Evolutionary conservation across 2,888 invertebrate genomes (phyloP).

Genomic region (Agrilus cyanescens): DNA sequence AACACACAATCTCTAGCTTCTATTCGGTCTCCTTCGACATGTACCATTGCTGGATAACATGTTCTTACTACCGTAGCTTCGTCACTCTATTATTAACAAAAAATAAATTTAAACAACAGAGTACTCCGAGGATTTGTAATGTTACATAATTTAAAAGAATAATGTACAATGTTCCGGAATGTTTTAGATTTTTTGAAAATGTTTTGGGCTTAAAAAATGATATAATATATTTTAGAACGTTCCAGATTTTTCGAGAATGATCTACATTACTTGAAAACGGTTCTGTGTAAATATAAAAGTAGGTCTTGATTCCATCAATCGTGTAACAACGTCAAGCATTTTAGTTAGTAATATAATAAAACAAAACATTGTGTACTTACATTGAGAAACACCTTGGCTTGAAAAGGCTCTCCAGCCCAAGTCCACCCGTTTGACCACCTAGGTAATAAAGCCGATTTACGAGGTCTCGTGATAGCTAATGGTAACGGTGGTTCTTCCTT

Average conservation of each 20-base stretch:
- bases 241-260: too few relatives aligned
- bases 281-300: too few relatives aligned
- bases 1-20: slow-evolving; percentile 84
- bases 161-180: too few relatives aligned
- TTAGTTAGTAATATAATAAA: background rate
- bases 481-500: slow-evolving; percentile 19
- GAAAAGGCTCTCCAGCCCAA: slow-evolving; percentile 76
- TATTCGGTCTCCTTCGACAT: slow-evolving; percentile 78
- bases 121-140: too few relatives aligned
- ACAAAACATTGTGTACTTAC: slow-evolving; percentile 44
- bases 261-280: too few relatives aligned
- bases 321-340: too few relatives aligned
- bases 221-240: too few relatives aligned
- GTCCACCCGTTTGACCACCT: slow-evolving; percentile 89
- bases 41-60: slow-evolving; percentile 85
- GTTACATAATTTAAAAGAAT: too few relatives aligned
- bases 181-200: too few relatives aligned
- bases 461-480: slow-evolving; percentile 21
- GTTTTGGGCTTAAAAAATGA: too few relatives aligned
- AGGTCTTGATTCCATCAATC: too few relatives aligned
- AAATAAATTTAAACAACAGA: too few relatives aligned
- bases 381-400: slow-evolving; percentile 76
- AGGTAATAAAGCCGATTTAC: slow-evolving; percentile 35
- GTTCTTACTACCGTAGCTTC: slow-evolving; percentile 61
- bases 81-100: slow-evolving; percentile 49